Evolutionary conservation across 2,113 vertebrate species (phyloP), one percentile per base, ranked within the genome.

Genomic region (Dasyprocta punctata): DNA sequence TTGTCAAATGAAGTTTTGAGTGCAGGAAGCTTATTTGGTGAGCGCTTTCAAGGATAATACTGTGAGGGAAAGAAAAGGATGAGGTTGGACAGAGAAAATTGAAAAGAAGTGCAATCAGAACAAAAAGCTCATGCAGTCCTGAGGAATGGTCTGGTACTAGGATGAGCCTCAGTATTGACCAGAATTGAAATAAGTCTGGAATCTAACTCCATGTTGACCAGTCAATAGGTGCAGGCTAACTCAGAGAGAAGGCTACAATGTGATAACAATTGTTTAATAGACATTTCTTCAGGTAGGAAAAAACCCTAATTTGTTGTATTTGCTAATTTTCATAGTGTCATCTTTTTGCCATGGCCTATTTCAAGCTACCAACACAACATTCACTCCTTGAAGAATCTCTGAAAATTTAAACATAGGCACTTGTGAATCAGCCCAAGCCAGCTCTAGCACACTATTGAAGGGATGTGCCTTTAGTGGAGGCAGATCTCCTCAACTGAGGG

Each of bases 261-360:
- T 86, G 17, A 47, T 92, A 82, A 84, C 80, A 47, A 71, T 69
- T 67, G 36, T 82, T 95, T 93, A 94, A 95, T 14, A 90, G 52
- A n/a, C 10, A 69, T 69, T 19, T 93, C 13, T 17, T 60, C 2
- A 7, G 24, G 19, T 26, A 8, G 52, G 36, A 78, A 26, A 67
- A 77, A 56, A 3, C 36, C 49, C 17, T 89, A 63, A 73, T 97
- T 89, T 95, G 26, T 75, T 82, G 36, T 26, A 30, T 86, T 96
- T 97, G 58, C 20, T 86, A 28, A 94, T 95, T 96, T 90, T 28
- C 52, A 83, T 78, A n/a, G 75, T 73, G 17, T 95, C 69, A 82
- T 96, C 49, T 85, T 4, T 86, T 41, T 36, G 17, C 30, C 12
- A 89, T 80, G 58, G 38, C 65, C 41, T 92, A 80, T 94, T 95